Conservation (phyloP, 1,140 invertebrate genomes). For the Scaptomyza montana region DNA sequence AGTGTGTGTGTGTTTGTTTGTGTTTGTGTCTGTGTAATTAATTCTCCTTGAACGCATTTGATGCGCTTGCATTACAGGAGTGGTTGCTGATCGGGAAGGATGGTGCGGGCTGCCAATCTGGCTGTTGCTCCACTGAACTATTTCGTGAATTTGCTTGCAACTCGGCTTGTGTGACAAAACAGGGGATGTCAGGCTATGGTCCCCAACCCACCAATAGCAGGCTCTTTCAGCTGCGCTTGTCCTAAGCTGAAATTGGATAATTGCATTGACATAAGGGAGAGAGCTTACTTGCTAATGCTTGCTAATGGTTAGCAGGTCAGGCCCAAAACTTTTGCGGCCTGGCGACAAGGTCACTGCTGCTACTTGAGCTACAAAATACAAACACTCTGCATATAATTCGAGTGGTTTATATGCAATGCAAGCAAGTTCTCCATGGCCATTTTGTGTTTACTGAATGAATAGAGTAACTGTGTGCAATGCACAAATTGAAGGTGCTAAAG, state of each 20-base stretch:
- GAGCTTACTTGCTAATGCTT: background rate
- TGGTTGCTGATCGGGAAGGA: background rate
- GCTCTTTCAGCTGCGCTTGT: conserved; percentile 14
- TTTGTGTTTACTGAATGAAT: conserved; percentile 2
- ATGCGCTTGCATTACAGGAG: conserved; percentile 27
- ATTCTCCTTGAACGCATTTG: conserved; percentile 60
- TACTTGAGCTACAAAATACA: conserved; percentile 3
- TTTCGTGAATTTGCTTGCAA: conserved; percentile 9
- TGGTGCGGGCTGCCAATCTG: background rate
- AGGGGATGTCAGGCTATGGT: background rate
- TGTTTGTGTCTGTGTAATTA: conserved; percentile 40
- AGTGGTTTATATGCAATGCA: conserved; percentile 12
- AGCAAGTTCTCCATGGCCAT: conserved; percentile 16
- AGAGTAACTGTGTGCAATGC: background rate
- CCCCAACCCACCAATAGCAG: too few species aligned
- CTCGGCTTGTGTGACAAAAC: background rate
- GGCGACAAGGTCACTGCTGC: conserved; percentile 24
- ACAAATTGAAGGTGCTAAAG: background rate
- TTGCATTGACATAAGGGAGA: conserved; percentile 40
- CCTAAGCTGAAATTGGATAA: conserved; percentile 45
- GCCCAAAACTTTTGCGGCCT: background rate
- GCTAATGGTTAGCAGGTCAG: conserved; percentile 5
- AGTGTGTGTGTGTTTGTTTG: conserved; percentile 25
- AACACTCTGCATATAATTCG: conserved; percentile 22
- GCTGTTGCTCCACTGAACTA: conserved; percentile 60